Evolutionary conservation across 2,113 vertebrate species (phyloP), one percentile per base, ranked within the genome.

Genomic region (Lampris incognitus): DNA sequence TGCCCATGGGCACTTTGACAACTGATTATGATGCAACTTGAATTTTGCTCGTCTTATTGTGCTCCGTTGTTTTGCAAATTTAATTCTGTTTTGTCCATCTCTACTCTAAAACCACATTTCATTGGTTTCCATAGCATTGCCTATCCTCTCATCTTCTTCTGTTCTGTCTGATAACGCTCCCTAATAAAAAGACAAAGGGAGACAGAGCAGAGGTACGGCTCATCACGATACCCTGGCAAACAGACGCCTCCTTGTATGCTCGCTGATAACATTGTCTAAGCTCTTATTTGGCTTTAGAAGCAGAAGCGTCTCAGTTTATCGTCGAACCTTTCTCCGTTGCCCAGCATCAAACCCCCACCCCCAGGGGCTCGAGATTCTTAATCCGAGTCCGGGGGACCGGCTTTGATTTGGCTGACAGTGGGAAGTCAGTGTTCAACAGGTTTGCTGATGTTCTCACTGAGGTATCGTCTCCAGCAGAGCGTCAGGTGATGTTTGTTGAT

Each of bases 401-500:
- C 90, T 89, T 88, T 87, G 86, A 89, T 89, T 89, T 69, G 70
- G 70, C 73, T 71, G 81, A 79, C 83, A 87, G 79, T 69, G 69
- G 76, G 57, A 83, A 66, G 79, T 79, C 9, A 1, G 63, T 92
- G 88, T 24, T 24, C 24, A 24, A 24, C 24, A 24, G 24, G 24
- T 24, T 24, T 24, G 24, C 90, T 86, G 87, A 91, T 80, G 84
- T 73, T 78, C 74, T 87, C 85, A 49, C 78, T 9, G 65, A 77
- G 76, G 83, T 50, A 59, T 46, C 75, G 81, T 82, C 86, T 79
- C 78, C 39, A n/a, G 82, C 83, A 84, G 76, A 81, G 85, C 82
- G 81, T 84, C 60, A n/a, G 83, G 76, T 83, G 61, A 44, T 85
- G 82, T 91, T 91, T 88, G 78, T 83, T 88, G 78, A 69, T 87